Evolutionary conservation across 2,113 vertebrate genomes (phyloP).

Genomic region (Phaethon lepturus): DNA sequence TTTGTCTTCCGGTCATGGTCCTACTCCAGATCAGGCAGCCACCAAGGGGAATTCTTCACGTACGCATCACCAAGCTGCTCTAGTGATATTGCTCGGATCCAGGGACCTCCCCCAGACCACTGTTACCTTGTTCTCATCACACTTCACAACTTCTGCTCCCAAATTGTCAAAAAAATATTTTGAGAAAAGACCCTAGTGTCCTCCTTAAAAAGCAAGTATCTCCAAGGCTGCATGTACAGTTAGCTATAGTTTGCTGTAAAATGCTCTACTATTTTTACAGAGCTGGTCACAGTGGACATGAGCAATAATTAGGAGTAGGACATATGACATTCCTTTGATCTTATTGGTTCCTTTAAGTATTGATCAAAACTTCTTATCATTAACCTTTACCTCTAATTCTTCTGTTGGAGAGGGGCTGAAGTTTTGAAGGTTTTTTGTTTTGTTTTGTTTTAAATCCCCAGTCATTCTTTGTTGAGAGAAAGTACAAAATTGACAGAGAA

Average conservation of each 20-base stretch:
- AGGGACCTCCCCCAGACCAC: neutral
- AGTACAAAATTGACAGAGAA: conserved; percentile 26
- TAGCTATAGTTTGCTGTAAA: neutral
- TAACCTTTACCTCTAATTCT: neutral
- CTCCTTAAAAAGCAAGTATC: neutral
- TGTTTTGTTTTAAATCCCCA: neutral
- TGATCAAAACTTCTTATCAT: neutral
- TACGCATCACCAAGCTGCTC: neutral
- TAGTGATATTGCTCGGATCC: accelerated
- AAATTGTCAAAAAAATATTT: neutral
- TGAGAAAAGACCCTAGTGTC: neutral
- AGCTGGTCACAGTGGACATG: neutral
- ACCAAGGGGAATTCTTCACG: neutral
- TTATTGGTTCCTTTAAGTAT: neutral
- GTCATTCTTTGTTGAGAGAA: neutral
- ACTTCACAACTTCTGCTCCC: neutral
- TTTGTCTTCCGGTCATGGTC: neutral
- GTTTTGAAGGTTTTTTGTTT: neutral
- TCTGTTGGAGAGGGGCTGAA: neutral
- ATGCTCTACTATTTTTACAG: neutral
- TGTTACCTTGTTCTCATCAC: neutral
- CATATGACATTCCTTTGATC: neutral
- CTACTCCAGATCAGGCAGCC: accelerated
- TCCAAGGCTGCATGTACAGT: neutral
- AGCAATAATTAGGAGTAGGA: neutral